These are phyloP conservation scores for Hymenochirus boettgeri DNA, from an alignment of 2,113 vertebrate genomes.

Conservation along the genomic window DNA sequence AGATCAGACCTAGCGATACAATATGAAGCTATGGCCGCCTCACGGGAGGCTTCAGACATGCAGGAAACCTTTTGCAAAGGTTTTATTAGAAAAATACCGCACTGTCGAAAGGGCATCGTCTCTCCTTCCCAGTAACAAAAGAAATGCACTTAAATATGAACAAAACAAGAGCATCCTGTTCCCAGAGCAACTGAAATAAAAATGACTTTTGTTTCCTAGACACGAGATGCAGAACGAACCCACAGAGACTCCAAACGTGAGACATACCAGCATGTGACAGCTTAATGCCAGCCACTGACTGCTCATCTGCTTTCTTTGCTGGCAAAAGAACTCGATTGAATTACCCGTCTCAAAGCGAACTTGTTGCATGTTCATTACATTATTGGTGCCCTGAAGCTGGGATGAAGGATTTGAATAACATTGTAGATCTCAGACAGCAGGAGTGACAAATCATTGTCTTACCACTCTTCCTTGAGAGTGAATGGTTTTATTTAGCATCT, in stretches of 20 bases:
- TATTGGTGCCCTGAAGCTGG: too few species aligned
- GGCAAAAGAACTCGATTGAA: too few species aligned
- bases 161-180: slow-evolving; percentile 17
- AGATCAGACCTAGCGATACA: slow-evolving; percentile 26
- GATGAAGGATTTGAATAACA: too few species aligned
- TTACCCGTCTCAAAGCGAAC: too few species aligned
- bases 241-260: too few species aligned
- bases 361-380: too few species aligned
- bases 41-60: slow-evolving; percentile 18
- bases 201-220: neutral
- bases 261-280: too few species aligned
- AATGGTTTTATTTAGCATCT: too few species aligned
- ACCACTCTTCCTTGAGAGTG: too few species aligned
- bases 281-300: too few species aligned
- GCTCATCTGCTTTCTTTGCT: neutral
- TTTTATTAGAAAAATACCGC: slow-evolving; percentile 22
- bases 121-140: slow-evolving; percentile 7
- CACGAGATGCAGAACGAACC: neutral
- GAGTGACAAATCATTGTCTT: too few species aligned
- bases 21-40: slow-evolving; percentile 33
- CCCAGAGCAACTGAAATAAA: neutral
- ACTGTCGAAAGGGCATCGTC: slow-evolving; percentile 34
- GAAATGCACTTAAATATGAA: slow-evolving; percentile 18
- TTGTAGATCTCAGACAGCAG: too few species aligned
- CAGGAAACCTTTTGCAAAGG: slow-evolving; percentile 9